These are phyloP conservation scores for Drosophila paulistorum DNA, from an alignment of 1,140 invertebrate genomes.

Conservation along the genomic window DNA sequence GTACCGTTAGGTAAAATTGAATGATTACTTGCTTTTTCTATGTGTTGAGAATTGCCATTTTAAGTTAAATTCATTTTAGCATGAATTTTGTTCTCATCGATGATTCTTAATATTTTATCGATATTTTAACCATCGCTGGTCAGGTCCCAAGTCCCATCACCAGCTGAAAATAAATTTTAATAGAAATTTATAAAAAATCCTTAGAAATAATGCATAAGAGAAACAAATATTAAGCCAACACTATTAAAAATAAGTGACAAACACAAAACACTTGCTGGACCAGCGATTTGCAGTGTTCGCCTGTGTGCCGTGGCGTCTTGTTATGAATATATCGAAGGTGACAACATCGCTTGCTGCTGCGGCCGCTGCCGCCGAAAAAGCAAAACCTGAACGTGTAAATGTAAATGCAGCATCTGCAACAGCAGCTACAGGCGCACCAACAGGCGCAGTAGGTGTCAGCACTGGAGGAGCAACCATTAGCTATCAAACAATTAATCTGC, in stretches of 20 bases:
- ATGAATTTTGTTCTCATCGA: background rate
- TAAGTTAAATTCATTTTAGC: background rate
- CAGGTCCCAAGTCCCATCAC: constrained; percentile 3
- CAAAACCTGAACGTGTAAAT: constrained; percentile 72
- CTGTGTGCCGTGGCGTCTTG: constrained; percentile 52
- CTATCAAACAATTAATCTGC: constrained; percentile 65
- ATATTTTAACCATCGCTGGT: constrained; percentile 4
- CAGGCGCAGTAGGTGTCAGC: constrained; percentile 1
- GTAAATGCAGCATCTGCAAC: constrained; percentile 50
- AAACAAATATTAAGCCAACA: background rate
- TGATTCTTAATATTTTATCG: constrained; percentile 35
- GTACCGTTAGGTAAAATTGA: background rate
- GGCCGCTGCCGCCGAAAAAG: constrained; percentile 77
- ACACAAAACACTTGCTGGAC: constrained; percentile 29
- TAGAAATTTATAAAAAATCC: constrained; percentile 14
- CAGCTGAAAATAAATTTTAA: constrained; percentile 47
- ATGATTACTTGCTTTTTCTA: background rate
- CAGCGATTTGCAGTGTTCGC: constrained; percentile 15
- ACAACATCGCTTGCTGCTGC: constrained; percentile 76
- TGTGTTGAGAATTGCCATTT: background rate
- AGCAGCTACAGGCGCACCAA: constrained; percentile 22
- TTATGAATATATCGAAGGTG: constrained; percentile 81
- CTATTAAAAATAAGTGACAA: constrained; percentile 10
- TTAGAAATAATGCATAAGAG: constrained; percentile 10
- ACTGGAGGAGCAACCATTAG: constrained; percentile 44